Evolutionary conservation across 2,888 invertebrate species (phyloP).

Genomic region (Spisula subtruncata): DNA sequence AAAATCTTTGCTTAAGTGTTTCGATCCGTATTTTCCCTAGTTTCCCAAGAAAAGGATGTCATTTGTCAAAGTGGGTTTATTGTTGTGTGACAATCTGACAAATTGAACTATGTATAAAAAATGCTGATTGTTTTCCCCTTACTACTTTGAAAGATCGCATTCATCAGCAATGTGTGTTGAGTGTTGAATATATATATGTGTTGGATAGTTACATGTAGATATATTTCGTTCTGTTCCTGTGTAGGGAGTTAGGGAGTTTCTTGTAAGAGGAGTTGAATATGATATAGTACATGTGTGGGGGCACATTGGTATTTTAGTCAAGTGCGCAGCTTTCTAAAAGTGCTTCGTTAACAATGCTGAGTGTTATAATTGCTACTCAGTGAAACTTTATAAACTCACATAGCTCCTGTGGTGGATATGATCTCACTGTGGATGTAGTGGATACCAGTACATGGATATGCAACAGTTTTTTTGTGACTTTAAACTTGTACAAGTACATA

Average conservation of each 20-base stretch:
- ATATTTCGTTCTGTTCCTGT: too few species aligned
- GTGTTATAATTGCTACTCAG: neutral
- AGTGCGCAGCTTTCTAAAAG: neutral
- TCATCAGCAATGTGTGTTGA: neutral
- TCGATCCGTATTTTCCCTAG: neutral
- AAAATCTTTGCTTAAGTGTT: neutral
- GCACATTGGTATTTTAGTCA: neutral
- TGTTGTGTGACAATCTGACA: neutral
- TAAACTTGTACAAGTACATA: neutral
- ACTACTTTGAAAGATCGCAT: neutral
- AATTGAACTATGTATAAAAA: slow-evolving; percentile 8
- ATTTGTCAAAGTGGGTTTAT: slow-evolving; percentile 8
- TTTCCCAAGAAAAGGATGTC: slow-evolving; percentile 17
- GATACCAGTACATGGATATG: too few species aligned
- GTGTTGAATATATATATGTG: neutral
- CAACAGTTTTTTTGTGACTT: neutral
- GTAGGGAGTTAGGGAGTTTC: neutral
- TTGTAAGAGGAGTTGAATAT: neutral
- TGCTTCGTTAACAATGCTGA: neutral
- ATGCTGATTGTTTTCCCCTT: neutral
- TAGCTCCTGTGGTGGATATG: neutral
- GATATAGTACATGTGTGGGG: neutral
- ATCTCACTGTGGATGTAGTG: neutral
- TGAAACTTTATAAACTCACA: neutral
- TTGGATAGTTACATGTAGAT: too few species aligned